A percentile compares a stretch with the other conserved stretches of the same genome.
Conservation (phyloP, 2,797 vertebrate species). For the Chaunax sp. region DNA sequence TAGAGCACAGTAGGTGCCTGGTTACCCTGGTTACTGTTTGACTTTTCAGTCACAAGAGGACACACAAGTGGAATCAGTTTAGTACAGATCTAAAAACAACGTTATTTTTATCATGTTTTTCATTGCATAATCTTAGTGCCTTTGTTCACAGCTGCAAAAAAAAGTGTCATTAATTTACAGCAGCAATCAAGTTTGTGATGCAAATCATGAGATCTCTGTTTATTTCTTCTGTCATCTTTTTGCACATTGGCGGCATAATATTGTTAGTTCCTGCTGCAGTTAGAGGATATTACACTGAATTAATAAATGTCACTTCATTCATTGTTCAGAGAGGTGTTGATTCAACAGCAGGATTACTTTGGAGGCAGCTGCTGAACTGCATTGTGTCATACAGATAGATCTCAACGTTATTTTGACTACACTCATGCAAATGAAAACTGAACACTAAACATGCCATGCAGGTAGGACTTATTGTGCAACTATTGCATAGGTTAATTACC, state of each 20-base stretch:
- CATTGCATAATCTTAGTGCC: background rate
- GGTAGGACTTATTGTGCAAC: background rate
- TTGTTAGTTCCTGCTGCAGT: background rate
- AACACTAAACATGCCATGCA: background rate
- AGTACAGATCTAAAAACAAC: background rate
- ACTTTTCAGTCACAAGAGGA: background rate
- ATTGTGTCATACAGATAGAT: background rate
- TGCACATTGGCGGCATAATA: background rate
- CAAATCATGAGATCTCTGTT: background rate
- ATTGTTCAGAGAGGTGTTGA: background rate
- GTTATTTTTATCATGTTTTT: background rate
- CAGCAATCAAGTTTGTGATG: background rate
- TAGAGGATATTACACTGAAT: background rate
- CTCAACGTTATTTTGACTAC: background rate
- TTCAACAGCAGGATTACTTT: background rate
- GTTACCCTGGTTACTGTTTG: conserved; percentile 3
- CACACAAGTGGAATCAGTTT: background rate
- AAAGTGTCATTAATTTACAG: conserved; percentile 30
- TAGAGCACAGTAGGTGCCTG: background rate
- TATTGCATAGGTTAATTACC: background rate
- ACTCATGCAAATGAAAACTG: background rate
- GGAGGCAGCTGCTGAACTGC: background rate
- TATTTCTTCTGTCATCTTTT: background rate
- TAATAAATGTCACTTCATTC: background rate
- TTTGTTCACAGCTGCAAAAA: conserved; percentile 1